phyloP scores from a whole-genome alignment of 2,797 vertebrate genomes.

The Microctenopoma lineatum region DNA sequence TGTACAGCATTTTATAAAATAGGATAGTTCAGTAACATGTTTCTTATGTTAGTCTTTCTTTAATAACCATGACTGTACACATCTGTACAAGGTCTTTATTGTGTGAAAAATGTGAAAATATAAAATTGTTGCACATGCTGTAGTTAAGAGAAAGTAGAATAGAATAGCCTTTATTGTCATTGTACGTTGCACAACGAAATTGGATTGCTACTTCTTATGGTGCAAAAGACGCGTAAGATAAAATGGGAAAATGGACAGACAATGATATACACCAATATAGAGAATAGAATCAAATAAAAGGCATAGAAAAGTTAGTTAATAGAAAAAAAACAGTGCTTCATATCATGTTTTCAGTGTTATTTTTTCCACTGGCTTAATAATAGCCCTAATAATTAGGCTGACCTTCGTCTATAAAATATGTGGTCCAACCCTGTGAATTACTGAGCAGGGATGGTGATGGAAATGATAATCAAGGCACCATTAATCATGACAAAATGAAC shows the following conservation, averaged over 20 bases:
- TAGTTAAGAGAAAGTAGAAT: background rate
- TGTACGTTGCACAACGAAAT: no score
- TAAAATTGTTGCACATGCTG: background rate
- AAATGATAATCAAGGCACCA: background rate
- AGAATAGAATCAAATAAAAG: no score
- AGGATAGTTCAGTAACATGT: background rate
- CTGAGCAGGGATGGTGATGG: background rate
- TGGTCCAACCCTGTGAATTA: background rate
- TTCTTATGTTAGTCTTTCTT: background rate
- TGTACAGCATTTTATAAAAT: background rate
- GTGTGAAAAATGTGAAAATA: no score
- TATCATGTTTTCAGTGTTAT: background rate
- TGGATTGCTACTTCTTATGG: no score
- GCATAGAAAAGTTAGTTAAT: no score
- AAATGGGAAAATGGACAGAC: no score
- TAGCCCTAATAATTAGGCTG: background rate
- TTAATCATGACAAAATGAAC: slow-evolving; percentile 2
- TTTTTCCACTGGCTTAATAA: background rate
- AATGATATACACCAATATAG: no score
- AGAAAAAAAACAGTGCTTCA: background rate
- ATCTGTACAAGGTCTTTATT: background rate
- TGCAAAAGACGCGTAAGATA: no score
- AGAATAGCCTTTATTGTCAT: no score
- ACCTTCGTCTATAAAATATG: background rate
- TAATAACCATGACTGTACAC: background rate